Base-by-base conservation (phyloP, 2,888 invertebrate species). In the Epinotia demarniana region DNA sequence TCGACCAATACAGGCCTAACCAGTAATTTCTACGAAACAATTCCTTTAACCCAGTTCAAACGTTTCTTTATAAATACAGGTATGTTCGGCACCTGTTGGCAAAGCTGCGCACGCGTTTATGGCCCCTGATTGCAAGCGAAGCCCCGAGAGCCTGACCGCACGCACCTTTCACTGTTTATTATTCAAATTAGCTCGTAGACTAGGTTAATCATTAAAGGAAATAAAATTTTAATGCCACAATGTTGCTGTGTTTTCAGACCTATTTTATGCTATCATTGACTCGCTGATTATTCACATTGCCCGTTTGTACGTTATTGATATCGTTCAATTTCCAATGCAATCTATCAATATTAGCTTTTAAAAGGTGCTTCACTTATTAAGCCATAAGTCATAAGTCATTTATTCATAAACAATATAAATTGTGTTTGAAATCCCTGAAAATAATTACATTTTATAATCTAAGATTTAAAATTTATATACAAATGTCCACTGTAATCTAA, bases 91-190 rank as follows among this genome's bases (percentile, higher is more conserved):
- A 86, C 86, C 86, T 87, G 86, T 84, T 80, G 77, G 79, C 73
- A 82, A 82, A 85, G 85, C 82, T 81, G 85, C 82, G 80, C 78
- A 67, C 78, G 78, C 77, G 79, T 84, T 85, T 85, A 84, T 81
- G 79, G 82, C 83, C 83, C 78, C 81, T 85, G 85, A 86, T 86
- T 86, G 85, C 83, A 78, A 80, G 66, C 72, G 69, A 57, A 66
- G 23, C 69, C 53, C 33, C 39, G 11, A 53, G 53, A 53, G 49
- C 73, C 66, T 73, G 61, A 63, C 46, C 63, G 43, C 64, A 74
- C 69, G 74, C 75, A 75, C 75, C 75, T 75, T 75, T 75, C 27
- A 72, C 75, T 72, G 70, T 71, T 75, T 70, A 71, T 75, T 72
- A 75, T 72, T 72, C 46, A 72, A 75, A 75, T 75, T 71, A 75